phyloP scores from a whole-genome alignment of 2,797 vertebrate species.

The Eulemur rubriventer region DNA sequence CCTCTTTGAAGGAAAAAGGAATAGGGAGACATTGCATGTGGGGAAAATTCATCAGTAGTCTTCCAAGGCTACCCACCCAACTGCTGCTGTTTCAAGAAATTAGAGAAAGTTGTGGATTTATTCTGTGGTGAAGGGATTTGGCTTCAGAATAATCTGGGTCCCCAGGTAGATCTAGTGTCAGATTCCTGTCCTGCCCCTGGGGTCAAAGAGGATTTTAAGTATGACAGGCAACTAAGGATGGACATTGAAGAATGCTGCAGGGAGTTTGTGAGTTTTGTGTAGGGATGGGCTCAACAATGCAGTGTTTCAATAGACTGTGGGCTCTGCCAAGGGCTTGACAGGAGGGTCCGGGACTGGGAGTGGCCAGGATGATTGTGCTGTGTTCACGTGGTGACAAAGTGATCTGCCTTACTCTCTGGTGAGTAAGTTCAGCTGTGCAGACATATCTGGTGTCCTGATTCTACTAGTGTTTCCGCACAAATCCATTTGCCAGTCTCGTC shows the following conservation, averaged over 20 bases:
- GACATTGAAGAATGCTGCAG: not conserved
- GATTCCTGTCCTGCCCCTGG: not conserved
- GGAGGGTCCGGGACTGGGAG: not conserved
- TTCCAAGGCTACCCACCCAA: not conserved
- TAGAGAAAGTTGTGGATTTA: not conserved
- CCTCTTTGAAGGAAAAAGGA: constrained; percentile 20
- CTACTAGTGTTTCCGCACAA: not conserved
- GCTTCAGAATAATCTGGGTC: not conserved
- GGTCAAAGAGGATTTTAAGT: not conserved
- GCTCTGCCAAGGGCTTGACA: not conserved
- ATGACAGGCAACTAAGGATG: not conserved
- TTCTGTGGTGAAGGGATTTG: not conserved
- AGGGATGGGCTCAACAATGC: not conserved
- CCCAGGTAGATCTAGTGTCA: not conserved
- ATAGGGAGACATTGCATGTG: not conserved
- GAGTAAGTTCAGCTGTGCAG: not conserved
- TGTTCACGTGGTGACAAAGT: not conserved
- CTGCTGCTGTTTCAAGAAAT: not conserved
- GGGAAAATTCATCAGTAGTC: not conserved
- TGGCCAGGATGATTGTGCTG: not conserved
- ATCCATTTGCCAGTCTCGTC: constrained; percentile 5
- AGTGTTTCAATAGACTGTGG: not conserved
- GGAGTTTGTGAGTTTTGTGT: not conserved
- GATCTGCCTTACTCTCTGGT: not conserved
- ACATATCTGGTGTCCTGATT: not conserved